Base-by-base conservation (phyloP, 2,888 invertebrate species). In the Parnassius glacialis region DNA sequence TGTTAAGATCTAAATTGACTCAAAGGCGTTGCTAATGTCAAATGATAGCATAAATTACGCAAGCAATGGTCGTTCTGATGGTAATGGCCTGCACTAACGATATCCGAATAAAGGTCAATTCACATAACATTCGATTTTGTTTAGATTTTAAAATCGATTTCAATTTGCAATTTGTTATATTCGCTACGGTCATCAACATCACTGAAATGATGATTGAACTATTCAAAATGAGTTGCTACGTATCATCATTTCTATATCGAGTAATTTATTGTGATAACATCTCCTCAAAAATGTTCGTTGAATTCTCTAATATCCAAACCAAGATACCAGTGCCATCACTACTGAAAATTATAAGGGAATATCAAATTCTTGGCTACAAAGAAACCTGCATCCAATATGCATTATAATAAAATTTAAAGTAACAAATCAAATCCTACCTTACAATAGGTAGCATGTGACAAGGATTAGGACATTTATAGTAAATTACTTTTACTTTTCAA, bases 1-100 rank as follows among this genome's bases (percentile, higher is more conserved):
- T 9, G 47, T 52, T 52, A 20, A 45, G 25, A 16, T 11, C 10
- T 56, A 20, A 57, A 20, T 57, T 16, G 56, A 45, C 12, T 55
- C 44, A 48, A 53, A 42, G 3, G 1, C 13, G 45, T 45, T 44
- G 47, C 12, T 51, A 13, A 9, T 13, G 5, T 44, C 48, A 41
- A 52, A 47, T 42, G 56, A 57, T 47, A n/a, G 20, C n/a, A 42
- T 45, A 61, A 52, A 61, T 57, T 62, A 50, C 53, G 25, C 53
- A 34, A 53, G 52, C 57, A 53, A 57, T 48, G 48, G 16, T 48
- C 13, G 48, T 48, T 62, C 50, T 3, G 20, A 57, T 45, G 16
- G 13, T 57, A 62, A 62, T 54, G 53, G 43, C 48, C n/a, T 12
- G 47, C 16, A 62, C 52, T 57, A 56, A 57, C 52, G 53, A 54